A percentile compares a stretch with the other conserved stretches of the same genome.
phyloP scores from a whole-genome alignment of 2,888 invertebrate species.

The Drosophila kanekoi region DNA sequence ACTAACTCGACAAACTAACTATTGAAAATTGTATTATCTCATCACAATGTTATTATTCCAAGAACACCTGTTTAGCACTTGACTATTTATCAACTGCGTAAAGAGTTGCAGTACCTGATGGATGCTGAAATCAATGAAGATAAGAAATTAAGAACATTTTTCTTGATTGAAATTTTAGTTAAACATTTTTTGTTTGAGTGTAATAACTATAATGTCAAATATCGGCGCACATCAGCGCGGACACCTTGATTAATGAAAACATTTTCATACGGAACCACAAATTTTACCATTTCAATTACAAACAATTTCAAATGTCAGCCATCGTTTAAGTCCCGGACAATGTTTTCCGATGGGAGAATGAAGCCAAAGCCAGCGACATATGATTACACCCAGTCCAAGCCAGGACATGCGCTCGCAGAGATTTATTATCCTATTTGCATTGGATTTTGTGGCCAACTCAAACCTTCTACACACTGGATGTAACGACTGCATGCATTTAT shows the following conservation, averaged over 20 bases:
- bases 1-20: too few species aligned
- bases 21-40: too few species aligned
- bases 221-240: not conserved
- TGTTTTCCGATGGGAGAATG: conserved; percentile 3
- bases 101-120: too few species aligned
- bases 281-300: conserved; percentile 68
- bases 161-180: not conserved
- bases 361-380: conserved; percentile 12
- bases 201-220: not conserved
- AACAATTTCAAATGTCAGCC: conserved; percentile 59
- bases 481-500: conserved; percentile 5
- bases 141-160: too few species aligned
- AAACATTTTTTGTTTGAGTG: not conserved
- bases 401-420: not conserved
- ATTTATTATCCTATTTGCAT: conserved; percentile 1
- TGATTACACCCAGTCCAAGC: not conserved
- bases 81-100: too few species aligned
- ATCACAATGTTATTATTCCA: too few species aligned
- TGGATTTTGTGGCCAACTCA: not conserved
- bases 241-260: conserved; percentile 44
- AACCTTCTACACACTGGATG: too few species aligned
- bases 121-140: too few species aligned
- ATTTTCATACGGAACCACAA: conserved; percentile 51
- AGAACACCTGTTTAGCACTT: too few species aligned
- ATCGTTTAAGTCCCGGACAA: conserved; percentile 36